Conservation (phyloP, 2,888 invertebrate genomes). For the Catocala fraxini region DNA sequence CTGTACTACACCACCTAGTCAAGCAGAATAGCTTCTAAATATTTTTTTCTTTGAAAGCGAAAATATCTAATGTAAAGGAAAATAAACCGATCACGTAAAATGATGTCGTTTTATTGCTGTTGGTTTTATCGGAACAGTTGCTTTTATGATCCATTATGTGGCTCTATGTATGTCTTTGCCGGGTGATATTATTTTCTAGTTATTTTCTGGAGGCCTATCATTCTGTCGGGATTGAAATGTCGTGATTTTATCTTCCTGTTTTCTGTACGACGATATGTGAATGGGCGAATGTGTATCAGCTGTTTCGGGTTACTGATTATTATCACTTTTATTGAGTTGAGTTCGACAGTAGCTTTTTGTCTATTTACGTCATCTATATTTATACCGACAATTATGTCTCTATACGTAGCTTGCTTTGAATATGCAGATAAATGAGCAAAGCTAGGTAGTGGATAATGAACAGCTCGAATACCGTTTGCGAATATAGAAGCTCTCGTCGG, state of each 20-base stretch:
- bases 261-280: constrained; percentile 26
- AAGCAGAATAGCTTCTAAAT: constrained; percentile 77
- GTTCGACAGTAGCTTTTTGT: not conserved
- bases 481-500: not conserved
- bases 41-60: constrained; percentile 76
- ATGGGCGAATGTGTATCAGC: constrained; percentile 18
- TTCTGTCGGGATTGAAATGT: constrained; percentile 21
- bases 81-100: constrained; percentile 79
- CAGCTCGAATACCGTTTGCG: not conserved
- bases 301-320: constrained; percentile 15
- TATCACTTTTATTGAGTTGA: constrained; percentile 8
- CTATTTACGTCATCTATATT: too few species aligned
- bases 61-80: constrained; percentile 77
- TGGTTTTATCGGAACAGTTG: constrained; percentile 42
- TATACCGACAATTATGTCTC: too few species aligned
- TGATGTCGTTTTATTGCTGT: constrained; percentile 55
- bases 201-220: constrained; percentile 30
- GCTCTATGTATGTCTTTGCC: constrained; percentile 40
- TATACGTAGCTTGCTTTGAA: too few species aligned
- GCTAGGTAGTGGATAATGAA: not conserved
- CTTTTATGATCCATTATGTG: constrained; percentile 49
- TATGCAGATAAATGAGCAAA: too few species aligned
- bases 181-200: constrained; percentile 41
- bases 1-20: constrained; percentile 75
- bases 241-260: constrained; percentile 26